Base-by-base conservation (phyloP, 2,113 vertebrate species). In the Malurus cyaneus region DNA sequence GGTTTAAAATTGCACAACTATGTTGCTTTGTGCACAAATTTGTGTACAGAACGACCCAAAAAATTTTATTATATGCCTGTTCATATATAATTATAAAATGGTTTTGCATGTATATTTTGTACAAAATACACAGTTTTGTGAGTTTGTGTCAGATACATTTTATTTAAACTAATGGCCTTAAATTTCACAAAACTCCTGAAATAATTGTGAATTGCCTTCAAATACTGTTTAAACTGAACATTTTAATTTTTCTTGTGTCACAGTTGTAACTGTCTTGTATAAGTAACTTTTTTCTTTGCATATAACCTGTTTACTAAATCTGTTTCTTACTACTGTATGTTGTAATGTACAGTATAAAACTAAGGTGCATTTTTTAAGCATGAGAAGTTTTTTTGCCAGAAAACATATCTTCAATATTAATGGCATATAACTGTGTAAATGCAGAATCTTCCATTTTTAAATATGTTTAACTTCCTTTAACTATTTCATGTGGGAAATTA, bases 31-130 rank as follows among this genome's bases (percentile, higher is more conserved):
- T 98, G 98, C 98, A 98, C 97, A 97, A 95, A 96, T 98, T 98
- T 98, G 98, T 99, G 98, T 99, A 98, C 98, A 83, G 92, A 98
- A 96, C 96, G 98, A 97, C 98, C 98, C 98, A 96, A 98, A 82
- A 97, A 98, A 96, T 95, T 97, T 98, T 97, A 98, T 97, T 91
- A 98, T 98, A 98, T 98, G 98, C 98, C 98, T 97, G 97, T 97
- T 98, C 97, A 96, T 98, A 98, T 98, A 97, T 98, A 97, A 98
- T 97, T 97, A 97, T 93, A 97, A 98, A 98, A 96, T 98, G 98
- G 97, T 98, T 99, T 98, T 99, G 98, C 99, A 99, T 99, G 99
- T 98, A 98, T 98, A 99, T 98, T 99, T 99, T 98, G 99, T 99
- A 99, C 96, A 97, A 98, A 98, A 98, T 97, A 97, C 98, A 98